Base-by-base conservation (phyloP, 2,113 vertebrate genomes). In the Nematolebias whitei region DNA sequence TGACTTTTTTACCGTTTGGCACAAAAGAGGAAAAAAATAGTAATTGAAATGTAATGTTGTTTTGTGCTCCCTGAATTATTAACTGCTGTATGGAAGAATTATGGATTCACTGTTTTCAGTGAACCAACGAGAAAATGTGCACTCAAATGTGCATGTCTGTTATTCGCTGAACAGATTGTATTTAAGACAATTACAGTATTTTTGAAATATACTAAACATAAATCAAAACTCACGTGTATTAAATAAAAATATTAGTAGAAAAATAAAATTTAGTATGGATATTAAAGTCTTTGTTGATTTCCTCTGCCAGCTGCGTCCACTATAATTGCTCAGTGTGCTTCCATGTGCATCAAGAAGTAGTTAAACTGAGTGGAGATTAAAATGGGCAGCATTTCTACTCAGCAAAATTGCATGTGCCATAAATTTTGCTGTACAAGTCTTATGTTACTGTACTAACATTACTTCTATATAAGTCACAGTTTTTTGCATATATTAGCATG, bases 281-380 rank as follows among this genome's bases (percentile, higher is more conserved):
- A 14, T 29, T 13, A 26, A 15, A 16, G 24, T 7, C 26, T 57
- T 23, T 40, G 19, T 19, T 22, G 10, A 4, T 14, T 39, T 56
- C 12, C 35, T 45, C 16, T 35, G 19, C n/a, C 29, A 23, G 29
- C 14, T 51, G 14, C 44, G 50, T 41, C 24, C 47, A 52, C 24
- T 51, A 24, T 47, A 49, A 40, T 19, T 29, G 18, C 44, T 49
- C 12, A 26, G 23, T 57, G 56, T 68, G n/a, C 56, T 59, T 59
- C 51, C 44, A 56, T 35, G 24, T 45, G 48, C 52, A 40, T 23
- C 38, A 52, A 52, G 8, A 58, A 60, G 19, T 52, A 51, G 18
- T 50, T n/a, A 49, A 48, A 53, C 29, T 29, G 43, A 4, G 41
- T 44, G 41, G 41, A 44, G 15, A 38, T 55, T 5, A 39, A 59